A percentile compares a stretch with the other conserved stretches of the same genome.
Conservation (phyloP, 2,797 vertebrate species). For the Triplophysa yarkandensis region DNA sequence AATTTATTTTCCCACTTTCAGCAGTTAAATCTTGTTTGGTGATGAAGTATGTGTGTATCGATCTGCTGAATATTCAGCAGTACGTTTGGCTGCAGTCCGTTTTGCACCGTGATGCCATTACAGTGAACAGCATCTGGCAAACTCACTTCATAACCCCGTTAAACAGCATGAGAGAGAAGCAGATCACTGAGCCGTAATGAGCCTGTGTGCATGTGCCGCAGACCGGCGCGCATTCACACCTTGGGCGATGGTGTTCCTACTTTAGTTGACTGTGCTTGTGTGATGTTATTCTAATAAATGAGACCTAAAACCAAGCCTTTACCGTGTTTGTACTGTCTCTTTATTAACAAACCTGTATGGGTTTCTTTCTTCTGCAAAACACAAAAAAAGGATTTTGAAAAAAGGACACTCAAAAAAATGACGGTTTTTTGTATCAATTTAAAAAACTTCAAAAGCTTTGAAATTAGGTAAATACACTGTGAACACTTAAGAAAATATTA, state of each 20-base stretch:
- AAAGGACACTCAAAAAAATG: too few relatives aligned
- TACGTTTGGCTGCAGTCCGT: slow-evolving; percentile 62
- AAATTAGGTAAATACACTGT: too few relatives aligned
- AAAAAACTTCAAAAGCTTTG: too few relatives aligned
- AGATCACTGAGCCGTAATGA: slow-evolving; percentile 53
- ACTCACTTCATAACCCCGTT: slow-evolving; percentile 52
- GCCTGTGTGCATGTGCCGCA: slow-evolving; percentile 32
- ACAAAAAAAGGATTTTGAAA: too few relatives aligned
- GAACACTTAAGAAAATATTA: too few relatives aligned
- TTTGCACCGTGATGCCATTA: slow-evolving; percentile 70
- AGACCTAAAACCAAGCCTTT: slow-evolving; percentile 9
- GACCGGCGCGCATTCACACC: slow-evolving; percentile 30
- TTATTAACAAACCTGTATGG: too few relatives aligned
- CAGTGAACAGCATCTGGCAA: slow-evolving; percentile 73
- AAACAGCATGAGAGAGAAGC: slow-evolving; percentile 29
- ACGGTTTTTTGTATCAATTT: too few relatives aligned
- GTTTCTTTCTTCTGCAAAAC: too few relatives aligned
- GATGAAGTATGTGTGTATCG: slow-evolving; percentile 8
- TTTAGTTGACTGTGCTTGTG: slow-evolving; percentile 21
- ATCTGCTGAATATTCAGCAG: slow-evolving; percentile 23
- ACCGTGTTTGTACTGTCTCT: slow-evolving; percentile 25
- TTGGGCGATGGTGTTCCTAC: slow-evolving; percentile 44
- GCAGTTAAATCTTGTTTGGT: slow-evolving; percentile 11
- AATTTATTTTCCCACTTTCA: slow-evolving; percentile 10
- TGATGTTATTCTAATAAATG: slow-evolving; percentile 26